Evolutionary conservation across 2,113 vertebrate genomes (phyloP).

Genomic region (Panurus biarmicus): DNA sequence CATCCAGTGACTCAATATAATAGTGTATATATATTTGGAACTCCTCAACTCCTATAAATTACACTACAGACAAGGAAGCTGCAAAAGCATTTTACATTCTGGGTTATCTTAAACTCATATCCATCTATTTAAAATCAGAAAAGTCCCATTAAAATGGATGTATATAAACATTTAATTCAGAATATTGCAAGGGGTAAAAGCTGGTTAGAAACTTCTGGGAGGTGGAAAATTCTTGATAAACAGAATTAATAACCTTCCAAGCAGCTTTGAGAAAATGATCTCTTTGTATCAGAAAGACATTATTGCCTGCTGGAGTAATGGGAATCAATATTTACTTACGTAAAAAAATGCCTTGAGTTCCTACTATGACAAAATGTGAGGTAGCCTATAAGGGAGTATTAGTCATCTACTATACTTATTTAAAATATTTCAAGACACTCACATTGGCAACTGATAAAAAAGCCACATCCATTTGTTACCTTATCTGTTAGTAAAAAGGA

Average conservation of each 20-base stretch:
- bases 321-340: not conserved
- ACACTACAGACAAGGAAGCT: not conserved
- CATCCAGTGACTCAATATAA: slow-evolving; percentile 8
- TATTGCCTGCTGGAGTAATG: not conserved
- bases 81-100: not conserved
- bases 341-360: not conserved
- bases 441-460: not conserved
- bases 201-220: not conserved
- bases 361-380: not conserved
- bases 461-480: not conserved
- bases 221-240: not conserved
- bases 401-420: not conserved
- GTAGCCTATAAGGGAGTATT: not conserved
- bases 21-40: slow-evolving; percentile 1
- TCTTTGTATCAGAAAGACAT: not conserved
- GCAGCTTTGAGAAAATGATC: not conserved
- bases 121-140: not conserved
- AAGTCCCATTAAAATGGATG: not conserved
- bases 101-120: not conserved
- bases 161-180: not conserved
- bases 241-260: not conserved
- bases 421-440: not conserved
- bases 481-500: not conserved
- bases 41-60: not conserved
- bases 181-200: not conserved